These are phyloP conservation scores for Ceyx erithaca DNA, from an alignment of 2,797 vertebrate genomes.

Conservation along the genomic window DNA sequence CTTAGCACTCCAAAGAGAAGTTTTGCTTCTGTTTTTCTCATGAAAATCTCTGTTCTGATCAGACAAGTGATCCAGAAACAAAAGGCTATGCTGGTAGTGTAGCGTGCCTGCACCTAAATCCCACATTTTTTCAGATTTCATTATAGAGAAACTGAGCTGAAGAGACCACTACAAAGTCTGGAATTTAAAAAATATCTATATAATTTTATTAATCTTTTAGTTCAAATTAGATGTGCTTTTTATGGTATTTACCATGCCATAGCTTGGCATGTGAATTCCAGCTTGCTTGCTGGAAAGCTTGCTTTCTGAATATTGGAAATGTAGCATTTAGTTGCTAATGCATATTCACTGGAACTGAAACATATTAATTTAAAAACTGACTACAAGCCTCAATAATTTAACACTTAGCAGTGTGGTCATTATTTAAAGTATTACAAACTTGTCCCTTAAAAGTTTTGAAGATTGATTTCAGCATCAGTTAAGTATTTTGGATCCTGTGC, in stretches of 20 bases:
- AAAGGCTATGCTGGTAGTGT: neutral
- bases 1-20: neutral
- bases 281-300: neutral
- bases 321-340: neutral
- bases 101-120: neutral
- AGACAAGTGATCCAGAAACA: neutral
- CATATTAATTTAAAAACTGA: neutral
- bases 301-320: neutral
- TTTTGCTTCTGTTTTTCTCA: neutral
- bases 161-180: neutral
- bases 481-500: neutral
- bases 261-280: neutral
- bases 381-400: neutral
- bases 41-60: neutral
- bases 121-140: neutral
- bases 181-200: neutral
- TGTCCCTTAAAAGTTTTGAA: neutral
- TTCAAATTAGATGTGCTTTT: neutral
- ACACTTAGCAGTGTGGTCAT: neutral
- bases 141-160: neutral
- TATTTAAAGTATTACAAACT: neutral
- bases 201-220: neutral
- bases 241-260: neutral
- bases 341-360: neutral
- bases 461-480: neutral